Conservation (phyloP, 2,797 vertebrate species). For the Hyperoplus immaculatus region DNA sequence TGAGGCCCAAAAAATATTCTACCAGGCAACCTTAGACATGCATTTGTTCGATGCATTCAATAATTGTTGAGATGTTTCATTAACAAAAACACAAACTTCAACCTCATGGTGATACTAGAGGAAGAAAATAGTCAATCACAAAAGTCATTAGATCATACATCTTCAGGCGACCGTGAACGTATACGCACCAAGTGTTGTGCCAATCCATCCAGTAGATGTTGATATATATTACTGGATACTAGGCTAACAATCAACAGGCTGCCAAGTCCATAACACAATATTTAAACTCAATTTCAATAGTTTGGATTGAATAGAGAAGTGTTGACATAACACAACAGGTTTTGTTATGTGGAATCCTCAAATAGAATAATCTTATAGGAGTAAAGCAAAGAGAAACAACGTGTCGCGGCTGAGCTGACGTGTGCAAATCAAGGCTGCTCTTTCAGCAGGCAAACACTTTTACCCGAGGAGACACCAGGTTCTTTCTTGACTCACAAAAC, state of each 20-base stretch:
- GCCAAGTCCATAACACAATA: not conserved
- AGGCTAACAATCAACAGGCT: not conserved
- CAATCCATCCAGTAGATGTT: not conserved
- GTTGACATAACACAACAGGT: not conserved
- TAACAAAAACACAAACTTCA: not conserved
- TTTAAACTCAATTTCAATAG: not conserved
- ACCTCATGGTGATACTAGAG: not conserved
- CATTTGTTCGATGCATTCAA: not conserved
- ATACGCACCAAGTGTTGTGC: not conserved
- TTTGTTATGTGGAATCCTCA: not conserved
- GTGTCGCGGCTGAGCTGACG: not conserved
- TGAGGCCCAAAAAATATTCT: slow-evolving; percentile 1
- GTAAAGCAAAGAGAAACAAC: not conserved
- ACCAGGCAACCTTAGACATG: not conserved
- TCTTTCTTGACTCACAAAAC: slow-evolving; percentile 31
- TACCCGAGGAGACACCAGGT: slow-evolving; percentile 9
- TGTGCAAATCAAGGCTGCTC: not conserved
- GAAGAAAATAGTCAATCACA: not conserved
- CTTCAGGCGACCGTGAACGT: not conserved
- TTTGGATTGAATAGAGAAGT: not conserved
- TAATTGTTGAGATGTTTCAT: not conserved
- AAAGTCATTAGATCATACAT: not conserved
- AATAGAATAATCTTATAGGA: not conserved
- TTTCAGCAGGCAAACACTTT: not conserved
- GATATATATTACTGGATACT: not conserved